Conservation (phyloP, 2,797 vertebrate species). For the Perodicticus potto region DNA sequence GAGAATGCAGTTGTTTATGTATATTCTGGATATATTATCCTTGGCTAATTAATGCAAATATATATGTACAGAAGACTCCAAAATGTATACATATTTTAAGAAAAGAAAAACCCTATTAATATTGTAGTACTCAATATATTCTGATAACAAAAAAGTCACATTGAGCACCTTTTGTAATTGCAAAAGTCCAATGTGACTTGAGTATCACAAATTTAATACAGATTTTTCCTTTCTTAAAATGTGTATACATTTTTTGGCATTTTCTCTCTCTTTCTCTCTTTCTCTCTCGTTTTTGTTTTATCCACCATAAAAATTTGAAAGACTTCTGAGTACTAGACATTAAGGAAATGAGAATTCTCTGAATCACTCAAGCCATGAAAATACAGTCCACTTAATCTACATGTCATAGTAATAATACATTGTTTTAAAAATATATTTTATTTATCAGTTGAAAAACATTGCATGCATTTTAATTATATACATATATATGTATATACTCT, state of each 20-base stretch:
- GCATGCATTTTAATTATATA: background rate
- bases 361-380: background rate
- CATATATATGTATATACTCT: background rate
- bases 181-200: too few relatives aligned
- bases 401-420: background rate
- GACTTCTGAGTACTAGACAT: background rate
- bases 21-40: background rate
- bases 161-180: too few relatives aligned
- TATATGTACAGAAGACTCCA: background rate
- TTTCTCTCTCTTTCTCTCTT: too few relatives aligned
- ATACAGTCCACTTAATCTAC: background rate
- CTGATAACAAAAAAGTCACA: too few relatives aligned
- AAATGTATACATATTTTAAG: too few relatives aligned
- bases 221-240: too few relatives aligned
- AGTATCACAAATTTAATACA: background rate
- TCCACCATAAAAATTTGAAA: background rate
- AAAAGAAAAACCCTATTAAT: too few relatives aligned
- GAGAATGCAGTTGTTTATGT: background rate
- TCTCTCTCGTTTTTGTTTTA: background rate
- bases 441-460: background rate
- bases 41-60: background rate
- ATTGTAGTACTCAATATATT: too few relatives aligned
- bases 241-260: too few relatives aligned
- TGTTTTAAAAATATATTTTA: background rate
- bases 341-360: background rate